A percentile compares a stretch with the other conserved stretches of the same genome.
Conservation (phyloP, 2,113 vertebrate species). For the Aramus guarauna region DNA sequence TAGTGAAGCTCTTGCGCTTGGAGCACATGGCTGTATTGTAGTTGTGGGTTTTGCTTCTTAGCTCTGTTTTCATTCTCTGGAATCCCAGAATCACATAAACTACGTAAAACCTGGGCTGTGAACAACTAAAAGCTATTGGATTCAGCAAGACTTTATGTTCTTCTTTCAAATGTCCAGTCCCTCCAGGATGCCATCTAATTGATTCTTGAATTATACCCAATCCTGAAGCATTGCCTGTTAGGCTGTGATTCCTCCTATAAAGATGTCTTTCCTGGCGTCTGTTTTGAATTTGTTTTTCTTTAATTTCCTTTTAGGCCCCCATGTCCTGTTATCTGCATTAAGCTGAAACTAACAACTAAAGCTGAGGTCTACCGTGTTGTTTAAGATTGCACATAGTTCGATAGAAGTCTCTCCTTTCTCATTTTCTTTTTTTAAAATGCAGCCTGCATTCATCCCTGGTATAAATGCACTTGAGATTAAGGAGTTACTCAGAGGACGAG, state of each 20-base stretch:
- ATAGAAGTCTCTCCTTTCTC: background rate
- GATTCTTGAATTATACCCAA: background rate
- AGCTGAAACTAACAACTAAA: background rate
- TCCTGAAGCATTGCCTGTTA: background rate
- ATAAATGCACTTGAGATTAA: background rate
- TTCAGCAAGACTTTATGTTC: background rate
- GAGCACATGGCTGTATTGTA: background rate
- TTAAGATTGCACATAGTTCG: background rate
- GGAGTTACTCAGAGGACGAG: background rate
- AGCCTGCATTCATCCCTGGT: background rate
- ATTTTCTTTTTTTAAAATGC: background rate
- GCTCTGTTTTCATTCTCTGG: background rate
- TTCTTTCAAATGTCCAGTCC: background rate
- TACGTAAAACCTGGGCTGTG: background rate
- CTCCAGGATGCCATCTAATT: background rate
- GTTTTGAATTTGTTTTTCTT: background rate
- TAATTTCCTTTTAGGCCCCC: background rate
- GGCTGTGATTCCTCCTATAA: background rate
- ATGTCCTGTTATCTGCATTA: background rate
- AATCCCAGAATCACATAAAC: background rate
- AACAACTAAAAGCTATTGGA: background rate
- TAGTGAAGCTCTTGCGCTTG: accelerated
- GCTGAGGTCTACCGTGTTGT: background rate
- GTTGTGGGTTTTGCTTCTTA: background rate
- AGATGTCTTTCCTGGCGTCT: background rate